phyloP scores from a whole-genome alignment of 2,888 invertebrate genomes.

The Pachycephus smyrnensis region DNA sequence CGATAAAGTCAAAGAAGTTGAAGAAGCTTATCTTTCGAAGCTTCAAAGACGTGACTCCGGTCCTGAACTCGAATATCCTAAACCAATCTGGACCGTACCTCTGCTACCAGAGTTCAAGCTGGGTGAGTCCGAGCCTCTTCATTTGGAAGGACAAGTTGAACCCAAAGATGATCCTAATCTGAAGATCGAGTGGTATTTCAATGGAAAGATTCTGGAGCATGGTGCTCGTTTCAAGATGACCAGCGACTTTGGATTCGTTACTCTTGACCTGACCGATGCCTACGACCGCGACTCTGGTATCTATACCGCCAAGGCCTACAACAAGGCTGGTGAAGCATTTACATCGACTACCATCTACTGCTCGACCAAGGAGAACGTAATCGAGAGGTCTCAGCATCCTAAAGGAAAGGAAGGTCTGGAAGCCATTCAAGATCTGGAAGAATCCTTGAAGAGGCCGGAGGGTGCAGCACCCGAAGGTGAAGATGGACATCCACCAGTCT shows the following conservation, averaged over 20 bases:
- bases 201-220: constrained; percentile 87
- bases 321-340: constrained; percentile 90
- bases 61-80: constrained; percentile 83
- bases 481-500: constrained; percentile 86
- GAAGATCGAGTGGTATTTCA: constrained; percentile 94
- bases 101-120: constrained; percentile 84
- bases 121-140: constrained; percentile 85
- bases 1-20: constrained; percentile 90
- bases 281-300: constrained; percentile 95
- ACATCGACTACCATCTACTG: constrained; percentile 91
- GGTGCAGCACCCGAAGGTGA: constrained; percentile 78
- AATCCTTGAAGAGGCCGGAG: constrained; percentile 81
- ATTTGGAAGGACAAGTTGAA: constrained; percentile 94
- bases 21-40: constrained; percentile 82
- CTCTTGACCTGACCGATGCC: constrained; percentile 90
- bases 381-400: constrained; percentile 92
- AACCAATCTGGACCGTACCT: constrained; percentile 89
- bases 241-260: constrained; percentile 96
- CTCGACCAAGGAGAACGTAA: constrained; percentile 83
- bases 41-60: constrained; percentile 77
- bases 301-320: constrained; percentile 91
- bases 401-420: constrained; percentile 94
- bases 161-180: constrained; percentile 93
- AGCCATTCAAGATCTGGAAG: constrained; percentile 91
- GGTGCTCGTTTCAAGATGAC: constrained; percentile 92